Base-by-base conservation (phyloP, 1,140 invertebrate species). In the Dendrolimus kikuchii region DNA sequence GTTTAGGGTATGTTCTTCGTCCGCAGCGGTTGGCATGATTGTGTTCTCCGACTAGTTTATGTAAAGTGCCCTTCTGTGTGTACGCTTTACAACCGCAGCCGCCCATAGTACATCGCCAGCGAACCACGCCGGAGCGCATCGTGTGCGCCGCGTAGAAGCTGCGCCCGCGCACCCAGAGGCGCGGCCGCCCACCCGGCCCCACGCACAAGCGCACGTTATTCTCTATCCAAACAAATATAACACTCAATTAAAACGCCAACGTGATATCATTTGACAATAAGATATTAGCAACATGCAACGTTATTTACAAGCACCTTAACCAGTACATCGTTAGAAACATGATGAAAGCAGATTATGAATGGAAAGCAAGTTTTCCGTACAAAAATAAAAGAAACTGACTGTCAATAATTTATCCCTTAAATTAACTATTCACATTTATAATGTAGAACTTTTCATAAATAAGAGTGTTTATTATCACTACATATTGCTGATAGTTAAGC, bases 81-180 rank as follows among this genome's bases (percentile, higher is more conserved):
- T 86, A 86, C 0, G 81, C 83, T 57, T 86, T 86, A 59, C 81
- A 84, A 10, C 77, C 81, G 50, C 82, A 86, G 45, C 82, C 81
- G 43, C 81, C 83, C 83, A 84, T 84, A 0, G 81, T 86, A 58
- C 82, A 86, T 4, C 82, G 74, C 83, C 81, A 86, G 49, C 82
- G 77, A 44, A 86, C 82, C 4, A 82, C 73, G 9, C 83, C 83
- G 0, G 81, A 84, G 6, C 81, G 66, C 81, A 86, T 84, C 1
- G 82, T 84, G 57, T 86, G 82, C 41, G 82, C 82, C 42, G 82
- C 79, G 63, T 86, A 86, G 55, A 86, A 86, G 54, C 81, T 84
- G 46, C 77, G 75, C 38, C 82, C 82, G 50, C 74, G 70, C 49
- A 86, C 79, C 81, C 79, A 84, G 23, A 86, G 67, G 39, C 83